Conservation (phyloP, 2,797 vertebrate species). For the Eurystomus glaucurus region DNA sequence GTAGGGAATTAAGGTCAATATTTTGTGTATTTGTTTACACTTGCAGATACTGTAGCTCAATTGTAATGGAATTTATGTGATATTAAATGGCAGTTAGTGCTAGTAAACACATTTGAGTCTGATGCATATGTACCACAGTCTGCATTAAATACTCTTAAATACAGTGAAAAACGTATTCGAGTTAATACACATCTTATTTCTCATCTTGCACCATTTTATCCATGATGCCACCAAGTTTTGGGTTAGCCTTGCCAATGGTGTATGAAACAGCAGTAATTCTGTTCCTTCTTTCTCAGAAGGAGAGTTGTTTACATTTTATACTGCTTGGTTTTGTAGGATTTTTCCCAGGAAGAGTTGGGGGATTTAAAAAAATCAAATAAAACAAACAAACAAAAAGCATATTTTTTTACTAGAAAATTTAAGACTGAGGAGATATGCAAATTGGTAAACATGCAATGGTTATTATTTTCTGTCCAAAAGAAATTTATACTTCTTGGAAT, state of each 20-base stretch:
- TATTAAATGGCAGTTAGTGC: background rate
- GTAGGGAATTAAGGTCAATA: background rate
- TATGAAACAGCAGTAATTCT: background rate
- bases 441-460: background rate
- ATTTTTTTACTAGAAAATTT: background rate
- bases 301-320: background rate
- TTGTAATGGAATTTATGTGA: background rate
- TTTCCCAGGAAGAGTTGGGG: background rate
- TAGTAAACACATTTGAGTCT: background rate
- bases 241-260: background rate
- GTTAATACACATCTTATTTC: background rate
- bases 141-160: background rate
- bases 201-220: background rate
- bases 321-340: background rate
- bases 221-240: background rate
- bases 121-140: background rate
- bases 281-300: background rate
- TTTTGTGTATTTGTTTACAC: background rate
- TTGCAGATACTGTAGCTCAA: background rate
- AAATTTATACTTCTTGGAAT: background rate
- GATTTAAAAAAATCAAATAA: background rate
- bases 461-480: conserved; percentile 7
- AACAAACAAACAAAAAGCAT: background rate
- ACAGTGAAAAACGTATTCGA: background rate
- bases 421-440: background rate